Evolutionary conservation across 2,113 vertebrate species (phyloP).

Genomic region (Phycodurus eques): DNA sequence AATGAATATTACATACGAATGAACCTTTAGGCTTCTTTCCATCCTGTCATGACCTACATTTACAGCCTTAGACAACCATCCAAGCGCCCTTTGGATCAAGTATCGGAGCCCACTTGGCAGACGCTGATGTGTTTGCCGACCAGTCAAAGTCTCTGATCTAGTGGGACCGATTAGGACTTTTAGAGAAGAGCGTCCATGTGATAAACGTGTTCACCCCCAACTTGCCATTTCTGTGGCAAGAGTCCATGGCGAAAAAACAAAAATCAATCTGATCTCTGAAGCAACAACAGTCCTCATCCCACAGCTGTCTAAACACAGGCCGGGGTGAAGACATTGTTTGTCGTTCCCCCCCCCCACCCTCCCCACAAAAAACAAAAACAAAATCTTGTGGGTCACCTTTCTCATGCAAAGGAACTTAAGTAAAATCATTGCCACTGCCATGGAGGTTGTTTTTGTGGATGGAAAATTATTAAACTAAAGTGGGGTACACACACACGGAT

Average conservation of each 20-base stretch:
- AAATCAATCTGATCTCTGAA: slow-evolving; percentile 10
- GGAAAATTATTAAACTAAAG: background rate
- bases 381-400: background rate
- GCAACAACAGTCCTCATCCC: slow-evolving; percentile 8
- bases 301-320: slow-evolving; percentile 44
- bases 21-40: background rate
- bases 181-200: slow-evolving; percentile 25
- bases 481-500: no score
- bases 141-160: slow-evolving; percentile 58
- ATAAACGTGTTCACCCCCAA: slow-evolving; percentile 43
- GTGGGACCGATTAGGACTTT: slow-evolving; percentile 39
- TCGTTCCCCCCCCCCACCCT: background rate
- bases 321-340: slow-evolving; percentile 4
- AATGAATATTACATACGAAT: background rate
- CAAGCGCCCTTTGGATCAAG: slow-evolving; percentile 46
- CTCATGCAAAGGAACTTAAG: background rate
- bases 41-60: slow-evolving; percentile 22
- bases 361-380: background rate
- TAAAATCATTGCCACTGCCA: background rate
- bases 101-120: slow-evolving; percentile 20
- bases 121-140: slow-evolving; percentile 45
- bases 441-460: background rate
- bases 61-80: slow-evolving; percentile 24
- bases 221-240: slow-evolving; percentile 34
- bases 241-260: slow-evolving; percentile 43